Conservation (phyloP, 2,113 vertebrate genomes). For the Gallinago undulata region DNA sequence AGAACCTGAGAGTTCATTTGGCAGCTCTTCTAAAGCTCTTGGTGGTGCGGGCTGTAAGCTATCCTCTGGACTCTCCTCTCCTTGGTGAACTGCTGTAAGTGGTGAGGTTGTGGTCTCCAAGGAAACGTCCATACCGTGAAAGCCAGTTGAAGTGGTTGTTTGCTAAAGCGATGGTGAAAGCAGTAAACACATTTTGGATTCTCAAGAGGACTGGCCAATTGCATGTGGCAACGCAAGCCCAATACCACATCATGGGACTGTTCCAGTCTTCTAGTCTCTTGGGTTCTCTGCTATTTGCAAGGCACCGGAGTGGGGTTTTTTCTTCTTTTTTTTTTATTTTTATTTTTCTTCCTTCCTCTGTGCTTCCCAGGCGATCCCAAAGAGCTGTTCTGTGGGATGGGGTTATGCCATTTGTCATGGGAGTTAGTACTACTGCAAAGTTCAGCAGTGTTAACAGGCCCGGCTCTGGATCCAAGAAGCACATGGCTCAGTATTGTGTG, state of each 20-base stretch:
- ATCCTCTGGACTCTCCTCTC: not conserved
- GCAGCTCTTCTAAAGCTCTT: not conserved
- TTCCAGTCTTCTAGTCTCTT: not conserved
- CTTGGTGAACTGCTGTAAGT: not conserved
- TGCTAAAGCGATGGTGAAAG: not conserved
- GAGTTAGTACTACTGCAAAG: not conserved
- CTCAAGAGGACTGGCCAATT: not conserved
- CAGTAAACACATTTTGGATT: not conserved
- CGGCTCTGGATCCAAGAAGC: not conserved
- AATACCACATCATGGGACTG: not conserved
- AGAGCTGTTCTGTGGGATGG: not conserved
- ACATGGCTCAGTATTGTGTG: not conserved
- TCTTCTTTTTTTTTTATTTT: too few relatives aligned
- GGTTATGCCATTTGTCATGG: not conserved
- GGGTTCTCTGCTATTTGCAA: not conserved
- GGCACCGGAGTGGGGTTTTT: not conserved
- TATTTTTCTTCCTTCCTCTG: rapidly evolving
- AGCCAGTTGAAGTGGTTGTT: not conserved
- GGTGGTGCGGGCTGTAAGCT: not conserved
- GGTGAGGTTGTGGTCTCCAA: not conserved
- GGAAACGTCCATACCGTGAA: not conserved
- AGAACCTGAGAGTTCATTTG: constrained; percentile 4
- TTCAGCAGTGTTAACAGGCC: not conserved
- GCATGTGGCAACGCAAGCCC: not conserved
- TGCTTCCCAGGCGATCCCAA: not conserved